Evolutionary conservation across 2,113 vertebrate species (phyloP).

Genomic region (Gadus macrocephalus): DNA sequence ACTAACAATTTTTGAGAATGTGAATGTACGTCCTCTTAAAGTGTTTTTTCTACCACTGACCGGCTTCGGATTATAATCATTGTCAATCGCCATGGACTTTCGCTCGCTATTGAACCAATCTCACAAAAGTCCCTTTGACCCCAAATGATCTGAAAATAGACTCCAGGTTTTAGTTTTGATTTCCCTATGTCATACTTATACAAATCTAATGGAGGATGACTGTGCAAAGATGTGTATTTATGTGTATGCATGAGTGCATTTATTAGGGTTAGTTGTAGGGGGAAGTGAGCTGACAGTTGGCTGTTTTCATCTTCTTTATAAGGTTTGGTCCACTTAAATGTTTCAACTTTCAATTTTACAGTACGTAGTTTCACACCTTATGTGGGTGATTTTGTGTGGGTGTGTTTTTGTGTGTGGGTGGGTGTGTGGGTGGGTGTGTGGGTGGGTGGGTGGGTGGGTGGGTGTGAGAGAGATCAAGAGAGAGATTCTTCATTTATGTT

Average conservation of each 20-base stretch:
- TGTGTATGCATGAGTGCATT: neutral
- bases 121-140: no score
- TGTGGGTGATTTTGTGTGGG: neutral
- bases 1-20: no score
- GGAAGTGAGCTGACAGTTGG: constrained; percentile 46
- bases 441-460: neutral
- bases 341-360: constrained; percentile 61
- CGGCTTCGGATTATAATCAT: no score
- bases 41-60: no score
- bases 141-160: no score
- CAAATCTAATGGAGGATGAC: neutral
- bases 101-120: no score
- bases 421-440: constrained; percentile 6
- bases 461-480: neutral
- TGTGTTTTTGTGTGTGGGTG: constrained; percentile 1
- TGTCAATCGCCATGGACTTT: no score
- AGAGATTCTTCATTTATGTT: neutral
- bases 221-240: neutral
- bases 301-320: constrained; percentile 22
- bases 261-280: neutral
- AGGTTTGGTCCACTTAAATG: constrained; percentile 18
- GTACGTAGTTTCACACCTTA: constrained; percentile 26
- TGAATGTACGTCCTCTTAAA: no score
- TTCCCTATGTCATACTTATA: no score
- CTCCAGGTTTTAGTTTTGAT: no score